These are phyloP conservation scores for Azorinus chamasolen DNA, from an alignment of 2,888 invertebrate genomes.

Conservation along the genomic window DNA sequence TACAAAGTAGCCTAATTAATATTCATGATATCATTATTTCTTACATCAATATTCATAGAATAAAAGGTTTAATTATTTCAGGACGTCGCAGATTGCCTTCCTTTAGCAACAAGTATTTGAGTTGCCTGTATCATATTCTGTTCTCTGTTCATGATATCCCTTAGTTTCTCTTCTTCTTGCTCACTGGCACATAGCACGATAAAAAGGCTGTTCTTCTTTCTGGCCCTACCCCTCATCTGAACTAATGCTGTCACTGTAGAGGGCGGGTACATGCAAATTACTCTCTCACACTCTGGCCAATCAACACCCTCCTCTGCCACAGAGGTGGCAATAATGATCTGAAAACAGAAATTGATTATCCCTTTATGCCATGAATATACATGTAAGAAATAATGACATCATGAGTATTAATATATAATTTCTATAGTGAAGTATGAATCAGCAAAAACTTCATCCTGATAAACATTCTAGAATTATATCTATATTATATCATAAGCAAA, in stretches of 20 bases:
- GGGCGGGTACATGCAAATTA: constrained; percentile 82
- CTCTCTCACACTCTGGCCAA: constrained; percentile 81
- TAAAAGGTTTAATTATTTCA: too few species aligned
- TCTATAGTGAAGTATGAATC: too few species aligned
- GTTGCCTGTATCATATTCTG: constrained; percentile 79
- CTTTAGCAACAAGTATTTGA: constrained; percentile 40
- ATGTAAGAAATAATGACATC: too few species aligned
- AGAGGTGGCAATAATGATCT: constrained; percentile 81
- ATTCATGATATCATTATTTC: too few species aligned
- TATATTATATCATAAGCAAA: too few species aligned
- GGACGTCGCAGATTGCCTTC: too few species aligned
- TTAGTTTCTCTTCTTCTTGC: constrained; percentile 72
- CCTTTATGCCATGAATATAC: too few species aligned
- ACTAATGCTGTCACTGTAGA: constrained; percentile 81
- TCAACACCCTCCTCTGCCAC: constrained; percentile 84
- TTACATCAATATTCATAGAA: too few species aligned
- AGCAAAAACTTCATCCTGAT: too few species aligned
- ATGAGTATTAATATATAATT: too few species aligned
- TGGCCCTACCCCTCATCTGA: constrained; percentile 83
- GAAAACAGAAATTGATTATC: neutral
- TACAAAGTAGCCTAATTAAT: too few species aligned
- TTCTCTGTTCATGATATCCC: constrained; percentile 73
- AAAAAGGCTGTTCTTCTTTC: constrained; percentile 79
- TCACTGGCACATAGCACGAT: constrained; percentile 78
- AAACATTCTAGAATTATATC: too few species aligned